Percentiles rank a stretch among this genome's conserved stretches.
Conservation (phyloP, 2,888 invertebrate species). For the Mythimna vitellina region DNA sequence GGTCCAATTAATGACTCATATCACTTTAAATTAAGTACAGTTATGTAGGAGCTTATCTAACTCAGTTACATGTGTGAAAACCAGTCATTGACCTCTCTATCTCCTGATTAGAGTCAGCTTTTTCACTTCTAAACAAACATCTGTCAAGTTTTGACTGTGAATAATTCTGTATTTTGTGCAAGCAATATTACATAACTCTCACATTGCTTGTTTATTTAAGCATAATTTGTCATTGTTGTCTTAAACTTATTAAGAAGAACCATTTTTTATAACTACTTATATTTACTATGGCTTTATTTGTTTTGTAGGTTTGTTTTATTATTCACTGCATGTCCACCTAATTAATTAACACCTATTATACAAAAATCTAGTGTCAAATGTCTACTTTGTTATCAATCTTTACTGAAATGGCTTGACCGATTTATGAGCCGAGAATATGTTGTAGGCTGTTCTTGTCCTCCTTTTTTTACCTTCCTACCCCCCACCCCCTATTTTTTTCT, state of each 20-base stretch:
- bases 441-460: too few species aligned
- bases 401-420: too few species aligned
- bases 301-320: background rate
- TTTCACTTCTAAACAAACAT: conserved; percentile 22
- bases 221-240: conserved; percentile 11
- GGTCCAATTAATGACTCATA: conserved; percentile 26
- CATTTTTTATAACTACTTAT: background rate
- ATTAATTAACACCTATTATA: background rate
- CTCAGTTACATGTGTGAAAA: conserved; percentile 19
- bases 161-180: background rate
- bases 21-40: conserved; percentile 23
- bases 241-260: background rate
- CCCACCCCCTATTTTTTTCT: too few species aligned
- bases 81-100: conserved; percentile 36
- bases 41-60: conserved; percentile 44
- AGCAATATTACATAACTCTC: background rate
- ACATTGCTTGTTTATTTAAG: background rate
- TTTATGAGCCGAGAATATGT: too few species aligned
- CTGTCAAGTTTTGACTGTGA: background rate
- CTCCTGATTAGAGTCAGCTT: conserved; percentile 31
- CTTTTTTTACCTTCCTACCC: too few species aligned
- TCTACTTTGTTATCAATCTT: too few species aligned
- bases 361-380: too few species aligned
- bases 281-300: background rate
- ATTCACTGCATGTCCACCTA: background rate